Conservation (phyloP, 2,797 vertebrate genomes). For the Coreius guichenoti region DNA sequence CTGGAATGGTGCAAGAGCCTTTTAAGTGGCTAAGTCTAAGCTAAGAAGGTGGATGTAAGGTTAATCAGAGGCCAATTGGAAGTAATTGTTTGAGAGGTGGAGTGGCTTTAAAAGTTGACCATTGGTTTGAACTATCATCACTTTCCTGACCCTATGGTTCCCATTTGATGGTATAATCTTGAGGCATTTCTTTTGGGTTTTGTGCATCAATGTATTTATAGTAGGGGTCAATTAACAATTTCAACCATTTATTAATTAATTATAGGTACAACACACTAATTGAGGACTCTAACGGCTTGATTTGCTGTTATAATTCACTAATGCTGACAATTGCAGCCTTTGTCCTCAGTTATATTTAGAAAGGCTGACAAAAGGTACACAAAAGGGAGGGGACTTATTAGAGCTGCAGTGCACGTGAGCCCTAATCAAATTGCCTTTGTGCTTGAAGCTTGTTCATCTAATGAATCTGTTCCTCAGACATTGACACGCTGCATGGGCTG, state of each 20-base stretch:
- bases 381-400: slow-evolving; percentile 27
- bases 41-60: slow-evolving; percentile 31
- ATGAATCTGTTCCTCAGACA: slow-evolving; percentile 44
- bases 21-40: slow-evolving; percentile 39
- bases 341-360: slow-evolving; percentile 21
- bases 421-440: slow-evolving; percentile 45
- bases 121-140: neutral
- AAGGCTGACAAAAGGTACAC: slow-evolving; percentile 19
- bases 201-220: neutral
- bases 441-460: slow-evolving; percentile 40
- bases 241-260: neutral
- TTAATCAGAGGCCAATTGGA: slow-evolving; percentile 39
- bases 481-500: slow-evolving; percentile 14
- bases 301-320: neutral
- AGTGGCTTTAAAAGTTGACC: slow-evolving; percentile 4
- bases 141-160: slow-evolving; percentile 9
- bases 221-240: neutral
- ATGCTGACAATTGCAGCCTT: neutral
- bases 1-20: neutral
- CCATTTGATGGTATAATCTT: neutral
- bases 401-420: slow-evolving; percentile 33
- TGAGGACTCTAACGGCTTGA: neutral
- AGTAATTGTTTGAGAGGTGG: slow-evolving; percentile 29
- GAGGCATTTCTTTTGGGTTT: neutral
- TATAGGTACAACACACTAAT: neutral